Evolutionary conservation across 2,113 vertebrate genomes (phyloP), one percentile per base, ranked within the genome.

Genomic region (Coptodon bakossiorum): DNA sequence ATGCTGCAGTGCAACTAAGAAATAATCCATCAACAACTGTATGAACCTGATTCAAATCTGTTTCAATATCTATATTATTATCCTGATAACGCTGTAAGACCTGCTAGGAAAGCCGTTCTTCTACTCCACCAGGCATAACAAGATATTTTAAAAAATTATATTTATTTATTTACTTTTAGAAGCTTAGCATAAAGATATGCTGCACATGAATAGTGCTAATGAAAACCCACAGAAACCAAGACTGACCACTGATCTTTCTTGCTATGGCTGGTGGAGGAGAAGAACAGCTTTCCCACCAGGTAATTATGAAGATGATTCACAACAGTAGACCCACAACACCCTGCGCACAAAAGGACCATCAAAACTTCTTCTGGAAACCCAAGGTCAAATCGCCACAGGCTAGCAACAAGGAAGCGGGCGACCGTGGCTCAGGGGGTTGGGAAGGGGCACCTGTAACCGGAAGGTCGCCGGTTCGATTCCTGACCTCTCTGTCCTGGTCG

Each of bases 101-200:
- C 19, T 66, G 4, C 34, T 68, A 22, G 19, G 61, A 66, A 66
- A 66, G 61, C 19, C 0, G 0, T 68, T 22, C 2, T 13, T 68
- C 1, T 38, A 12, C 34, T 68, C 34, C 19, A 68, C 34, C 34
- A 68, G 63, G 0, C 19, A 68, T 68, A 68, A 38, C 34, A 38
- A 68, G 19, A 66, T 5, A n/a, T 66, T 66, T 63, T 1, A 3
- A 36, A 36, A 38, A 66, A 66, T 0, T 34, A 66, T 13, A 66
- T 22, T 66, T 38, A n/a, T 27, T 54, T 12, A 12, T 63, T 66
- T 38, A 22, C 5, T 14, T 68, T 14, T 68, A 68, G 11, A 68
- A 40, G 11, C 63, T 68, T 68, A 40, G 36, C 63, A 14, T 40
- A 40, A 68, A 68, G 36, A 68, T 40, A 68, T 73, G 38, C 8